A percentile compares a stretch with the other conserved stretches of the same genome.
These are phyloP conservation scores for Zaprionus lineosus DNA, from an alignment of 2,888 invertebrate species.

Conservation along the genomic window DNA sequence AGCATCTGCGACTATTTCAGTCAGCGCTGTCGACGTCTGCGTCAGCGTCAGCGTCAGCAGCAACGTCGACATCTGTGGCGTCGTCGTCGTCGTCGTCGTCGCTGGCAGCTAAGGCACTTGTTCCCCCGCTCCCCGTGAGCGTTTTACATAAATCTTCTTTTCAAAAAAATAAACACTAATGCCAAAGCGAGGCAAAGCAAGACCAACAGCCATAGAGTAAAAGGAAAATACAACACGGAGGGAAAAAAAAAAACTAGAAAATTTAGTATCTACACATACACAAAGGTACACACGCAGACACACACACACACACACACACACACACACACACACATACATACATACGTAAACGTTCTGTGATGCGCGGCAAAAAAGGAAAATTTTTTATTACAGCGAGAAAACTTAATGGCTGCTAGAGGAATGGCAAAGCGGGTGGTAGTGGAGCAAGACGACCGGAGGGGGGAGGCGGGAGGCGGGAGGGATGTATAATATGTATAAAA, in stretches of 20 bases:
- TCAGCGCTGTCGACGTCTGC: conserved; percentile 19
- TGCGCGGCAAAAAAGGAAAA: conserved; percentile 70
- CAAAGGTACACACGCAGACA: conserved; percentile 39
- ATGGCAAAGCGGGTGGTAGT: conserved; percentile 33
- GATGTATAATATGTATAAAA: no score
- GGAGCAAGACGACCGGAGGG: conserved; percentile 7
- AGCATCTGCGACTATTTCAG: conserved; percentile 76
- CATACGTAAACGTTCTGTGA: conserved; percentile 42
- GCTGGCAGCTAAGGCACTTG: conserved; percentile 21
- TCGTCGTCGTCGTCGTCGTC: conserved; percentile 30
- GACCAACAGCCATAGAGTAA: conserved; percentile 31
- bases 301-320: conserved; percentile 34
- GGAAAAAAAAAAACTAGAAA: conserved; percentile 75
- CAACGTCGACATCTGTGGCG: conserved; percentile 9
- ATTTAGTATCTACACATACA: conserved; percentile 76
- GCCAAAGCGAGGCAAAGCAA: conserved; percentile 60
- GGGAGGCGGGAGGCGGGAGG: neutral
- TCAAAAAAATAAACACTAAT: conserved; percentile 82
- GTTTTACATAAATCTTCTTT: conserved; percentile 83
- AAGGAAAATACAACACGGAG: conserved; percentile 53
- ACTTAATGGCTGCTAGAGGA: conserved; percentile 80
- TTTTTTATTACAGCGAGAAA: conserved; percentile 82
- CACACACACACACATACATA: conserved; percentile 26
- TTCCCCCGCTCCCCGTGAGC: conserved; percentile 33
- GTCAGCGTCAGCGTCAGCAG: conserved; percentile 30